These are phyloP conservation scores for Lates calcarifer DNA, from an alignment of 2,113 vertebrate genomes.

Conservation along the genomic window DNA sequence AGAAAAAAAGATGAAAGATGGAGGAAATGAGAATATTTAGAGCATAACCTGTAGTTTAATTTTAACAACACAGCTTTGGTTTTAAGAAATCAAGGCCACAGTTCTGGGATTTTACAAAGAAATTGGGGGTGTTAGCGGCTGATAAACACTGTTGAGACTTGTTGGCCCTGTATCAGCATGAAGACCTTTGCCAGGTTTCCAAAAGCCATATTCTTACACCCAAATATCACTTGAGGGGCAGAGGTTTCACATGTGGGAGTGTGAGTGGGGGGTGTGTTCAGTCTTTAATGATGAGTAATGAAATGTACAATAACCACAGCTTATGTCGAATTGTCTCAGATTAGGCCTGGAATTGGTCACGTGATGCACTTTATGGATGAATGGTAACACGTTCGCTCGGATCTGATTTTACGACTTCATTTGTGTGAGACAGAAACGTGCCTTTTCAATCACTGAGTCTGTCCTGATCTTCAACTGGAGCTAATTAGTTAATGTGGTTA, in stretches of 20 bases:
- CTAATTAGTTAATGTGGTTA: background rate
- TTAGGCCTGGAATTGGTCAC: conserved; percentile 27
- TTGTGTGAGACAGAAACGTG: conserved; percentile 59
- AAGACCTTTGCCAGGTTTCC: conserved; percentile 5
- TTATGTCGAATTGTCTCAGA: conserved; percentile 26
- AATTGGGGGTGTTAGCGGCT: background rate
- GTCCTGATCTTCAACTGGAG: conserved; percentile 23
- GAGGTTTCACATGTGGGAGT: background rate
- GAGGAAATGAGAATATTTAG: background rate
- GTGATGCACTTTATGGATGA: conserved; percentile 81
- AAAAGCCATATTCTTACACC: conserved; percentile 67
- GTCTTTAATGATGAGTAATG: background rate
- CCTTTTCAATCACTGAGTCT: conserved; percentile 56
- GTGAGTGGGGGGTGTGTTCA: too few species aligned
- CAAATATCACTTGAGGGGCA: conserved; percentile 5
- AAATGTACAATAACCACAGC: background rate
- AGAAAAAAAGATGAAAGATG: background rate
- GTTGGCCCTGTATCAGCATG: background rate
- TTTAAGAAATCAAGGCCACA: background rate
- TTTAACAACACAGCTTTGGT: background rate
- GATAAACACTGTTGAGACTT: background rate
- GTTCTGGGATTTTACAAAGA: background rate
- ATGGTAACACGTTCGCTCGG: conserved; percentile 47
- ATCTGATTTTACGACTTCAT: conserved; percentile 31
- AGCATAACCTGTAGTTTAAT: background rate